Evolutionary conservation across 2,888 invertebrate species (phyloP), one percentile per base, ranked within the genome.

Genomic region (Dicranocentrus wangi): DNA sequence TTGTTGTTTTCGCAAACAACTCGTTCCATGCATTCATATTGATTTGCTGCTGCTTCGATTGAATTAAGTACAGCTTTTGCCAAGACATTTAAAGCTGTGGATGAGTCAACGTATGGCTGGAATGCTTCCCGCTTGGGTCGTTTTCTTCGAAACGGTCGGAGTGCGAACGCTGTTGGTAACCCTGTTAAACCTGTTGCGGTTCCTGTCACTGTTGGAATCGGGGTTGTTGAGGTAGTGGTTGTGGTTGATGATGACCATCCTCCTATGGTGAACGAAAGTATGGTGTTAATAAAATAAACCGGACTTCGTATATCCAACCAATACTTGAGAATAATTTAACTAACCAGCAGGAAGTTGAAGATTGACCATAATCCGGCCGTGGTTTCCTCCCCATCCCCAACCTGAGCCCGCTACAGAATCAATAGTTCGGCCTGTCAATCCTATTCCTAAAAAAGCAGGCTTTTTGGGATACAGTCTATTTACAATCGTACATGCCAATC

Each of bases 1-100:
- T 79, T 83, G 53, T 85, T 84, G 23, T 79, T 82, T 42, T 82
- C 83, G 53, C 86, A 86, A 43, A 84, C 61, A 15, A 83, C 65
- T 39, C 80, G 61, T 28, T 83, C 76, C n/a, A 83, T 71, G 27
- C 86, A 86, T 47, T 84, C 84, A 55, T 83, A 82, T 13, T 81
- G 73, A 27, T 83, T 69, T 39, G 61, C 78, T 7, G 78, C 70
- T 32, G 83, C 69, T 15, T 84, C 75, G 17, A 86, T 85, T n/a
- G 86, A 83, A 28, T 84, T 85, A 42, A 86, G 58, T 28, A 86
- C 72, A 32, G 75, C 53, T 27, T 69, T 66, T 1, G 86, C 82
- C 19, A 84, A 42, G 1, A 55, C 51, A 25, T 86, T 84, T 58
- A 84, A 66, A 3, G 85, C 72, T 10, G 84, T 79, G 25, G 65